These are phyloP conservation scores for Eupithecia abbreviata DNA, from an alignment of 2,888 invertebrate genomes.

Conservation along the genomic window DNA sequence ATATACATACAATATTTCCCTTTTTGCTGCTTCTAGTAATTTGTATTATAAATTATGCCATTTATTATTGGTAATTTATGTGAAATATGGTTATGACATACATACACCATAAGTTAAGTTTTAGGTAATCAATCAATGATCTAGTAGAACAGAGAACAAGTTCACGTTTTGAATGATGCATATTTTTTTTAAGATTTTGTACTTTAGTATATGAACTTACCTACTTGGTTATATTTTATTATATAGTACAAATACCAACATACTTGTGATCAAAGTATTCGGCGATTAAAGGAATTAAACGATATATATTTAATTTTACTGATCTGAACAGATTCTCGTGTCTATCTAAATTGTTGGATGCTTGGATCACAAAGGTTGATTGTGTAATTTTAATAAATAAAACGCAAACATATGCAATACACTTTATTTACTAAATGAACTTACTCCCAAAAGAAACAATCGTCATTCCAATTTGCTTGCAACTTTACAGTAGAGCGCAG, in stretches of 20 bases:
- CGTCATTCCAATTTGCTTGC: background rate
- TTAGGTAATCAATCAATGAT: background rate
- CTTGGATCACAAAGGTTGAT: background rate
- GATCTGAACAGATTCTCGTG: background rate
- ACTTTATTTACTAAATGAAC: constrained; percentile 26
- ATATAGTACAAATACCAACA: background rate
- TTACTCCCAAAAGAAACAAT: constrained; percentile 32
- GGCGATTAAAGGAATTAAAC: background rate
- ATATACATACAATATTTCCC: background rate
- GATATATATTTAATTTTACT: background rate
- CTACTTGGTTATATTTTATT: background rate
- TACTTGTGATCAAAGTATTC: background rate
- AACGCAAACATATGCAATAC: background rate
- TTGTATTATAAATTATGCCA: background rate
- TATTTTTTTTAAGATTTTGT: background rate
- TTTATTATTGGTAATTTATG: background rate
- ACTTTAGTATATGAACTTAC: background rate
- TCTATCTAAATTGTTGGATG: background rate
- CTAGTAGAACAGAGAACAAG: background rate
- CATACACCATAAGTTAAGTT: too few species aligned
- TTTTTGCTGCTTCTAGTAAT: background rate
- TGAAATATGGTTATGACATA: too few species aligned
- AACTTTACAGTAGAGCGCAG: background rate
- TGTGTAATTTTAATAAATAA: background rate
- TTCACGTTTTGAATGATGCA: background rate